Evolutionary conservation across 1,140 invertebrate species (phyloP), one percentile per base, ranked within the genome.

Genomic region (Rhagoletis zephyria): DNA sequence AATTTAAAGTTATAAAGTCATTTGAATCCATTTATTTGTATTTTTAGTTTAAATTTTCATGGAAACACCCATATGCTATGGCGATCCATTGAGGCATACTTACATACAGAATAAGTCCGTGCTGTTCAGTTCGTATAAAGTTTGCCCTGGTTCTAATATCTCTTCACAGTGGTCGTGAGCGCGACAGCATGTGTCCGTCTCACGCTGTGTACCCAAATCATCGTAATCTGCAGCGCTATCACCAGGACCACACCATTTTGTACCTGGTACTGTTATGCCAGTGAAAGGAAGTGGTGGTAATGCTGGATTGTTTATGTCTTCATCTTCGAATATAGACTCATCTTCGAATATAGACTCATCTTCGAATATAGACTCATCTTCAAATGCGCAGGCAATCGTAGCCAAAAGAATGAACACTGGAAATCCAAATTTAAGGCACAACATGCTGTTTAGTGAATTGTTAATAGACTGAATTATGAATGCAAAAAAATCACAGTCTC

Each of bases 111-210:
- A 95, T 89, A 94, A 94, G 5, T 94, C 93, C 0, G 93, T 90
- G 92, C 96, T 97, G 12, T 94, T 95, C 6, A 96, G 91, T 77
- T 95, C 95, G 89, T 96, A 91, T 70, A 94, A 94, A 0, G 94
- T 94, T 87, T 94, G 92, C 16, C 87, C 86, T 2, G 95, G 94
- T 60, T 93, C 92, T 19, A 97, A 95, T 0, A 93, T 92, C 59
- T 94, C 92, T 81, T 96, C 96, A 90, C 97, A 97, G 88, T 95
- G 93, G 92, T 97, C 97, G 89, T 97, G 97, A 0, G 94, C 94
- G 1, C 97, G 93, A 92, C 97, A 98, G 90, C 97, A 97, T 56
- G 93, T 94, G 90, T 97, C 97, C 0, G 96, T 95, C 70, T 96
- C 95, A 12, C 90, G 90, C 59, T 94, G 94, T 7, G 90, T 87